Evolutionary conservation across 1,140 invertebrate species (phyloP), one percentile per base, ranked within the genome.

Genomic region (Planococcus citri): DNA sequence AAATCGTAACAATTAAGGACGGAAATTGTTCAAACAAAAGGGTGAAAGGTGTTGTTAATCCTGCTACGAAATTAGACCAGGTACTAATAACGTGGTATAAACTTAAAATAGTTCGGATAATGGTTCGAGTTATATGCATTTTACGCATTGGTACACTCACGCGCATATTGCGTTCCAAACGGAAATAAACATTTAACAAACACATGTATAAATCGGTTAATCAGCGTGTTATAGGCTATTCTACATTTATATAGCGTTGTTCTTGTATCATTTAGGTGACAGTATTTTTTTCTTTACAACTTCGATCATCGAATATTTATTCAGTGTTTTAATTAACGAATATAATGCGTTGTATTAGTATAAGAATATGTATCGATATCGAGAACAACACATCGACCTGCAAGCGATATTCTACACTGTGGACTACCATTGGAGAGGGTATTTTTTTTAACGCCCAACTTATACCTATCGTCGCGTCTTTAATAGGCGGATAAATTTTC

Each of bases 181-280:
- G 41, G 41, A 51, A 51, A 51, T 51, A 51, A 51, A 51, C 41
- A 51, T 51, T 51, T 51, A 51, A 51, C 6, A 51, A 51, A 51
- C 41, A 51, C 17, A 51, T 51, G 41, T 51, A 33, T 33, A 51
- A 51, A 51, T 51, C 41, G 41, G 41, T 51, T 51, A 51, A 51
- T 51, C 41, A 51, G 41, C 12, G 33, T 37, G 33, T 37, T 14
- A 14, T 51, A 20, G 6, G n/a, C n/a, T 51, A 17, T 51, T 51
- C 12, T 51, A 51, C n/a, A n/a, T n/a, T 51, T 14, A 9, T 51
- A 51, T 51, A 4, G n/a, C 41, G 6, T 51, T 3, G 41, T 51
- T 33, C 29, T n/a, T n/a, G 29, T 33, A 33, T 12, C 29, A 33
- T 6, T 33, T 33, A 12, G 4, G 29, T 12, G 29, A 33, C 29